Evolutionary conservation across 2,888 invertebrate species (phyloP).

Genomic region (Drosophila parthenogenetica): DNA sequence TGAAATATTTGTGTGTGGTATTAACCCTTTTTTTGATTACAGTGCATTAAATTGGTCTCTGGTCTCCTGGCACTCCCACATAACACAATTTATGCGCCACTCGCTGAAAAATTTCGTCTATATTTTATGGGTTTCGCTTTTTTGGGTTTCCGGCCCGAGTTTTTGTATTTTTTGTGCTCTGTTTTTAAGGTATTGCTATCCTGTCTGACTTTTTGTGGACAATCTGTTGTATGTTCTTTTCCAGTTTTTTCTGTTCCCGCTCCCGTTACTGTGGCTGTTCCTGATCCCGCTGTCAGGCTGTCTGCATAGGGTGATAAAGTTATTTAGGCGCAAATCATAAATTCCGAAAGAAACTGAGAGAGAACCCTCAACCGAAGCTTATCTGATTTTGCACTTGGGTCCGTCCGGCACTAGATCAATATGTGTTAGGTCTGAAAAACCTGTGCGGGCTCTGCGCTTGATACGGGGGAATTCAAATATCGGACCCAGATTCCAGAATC

Average conservation of each 20-base stretch:
- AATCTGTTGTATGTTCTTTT: conserved; percentile 12
- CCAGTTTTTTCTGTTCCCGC: conserved; percentile 9
- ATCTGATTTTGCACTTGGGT: conserved; percentile 80
- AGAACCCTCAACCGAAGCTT: conserved; percentile 61
- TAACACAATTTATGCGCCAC: conserved; percentile 57
- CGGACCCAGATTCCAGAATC: conserved; percentile 32
- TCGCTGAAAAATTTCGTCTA: conserved; percentile 64
- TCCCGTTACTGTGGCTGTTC: conserved; percentile 7
- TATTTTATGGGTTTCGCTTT: conserved; percentile 70
- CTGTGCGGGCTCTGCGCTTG: conserved; percentile 56
- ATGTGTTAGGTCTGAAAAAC: conserved; percentile 47
- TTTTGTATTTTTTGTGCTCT: too few relatives aligned
- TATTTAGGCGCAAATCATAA: conserved; percentile 83
- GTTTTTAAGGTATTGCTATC: conserved; percentile 19
- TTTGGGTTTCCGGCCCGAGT: conserved; percentile 70
- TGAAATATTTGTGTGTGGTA: conserved; percentile 13
- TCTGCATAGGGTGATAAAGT: conserved; percentile 76
- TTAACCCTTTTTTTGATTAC: conserved; percentile 18
- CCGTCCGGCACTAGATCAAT: conserved; percentile 73
- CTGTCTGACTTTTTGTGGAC: conserved; percentile 19
- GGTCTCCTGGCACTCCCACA: conserved; percentile 53
- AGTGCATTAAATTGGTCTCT: conserved; percentile 17
- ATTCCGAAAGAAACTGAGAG: conserved; percentile 62
- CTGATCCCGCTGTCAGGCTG: conserved; percentile 30
- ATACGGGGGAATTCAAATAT: conserved; percentile 23